Evolutionary conservation across 2,113 vertebrate genomes (phyloP), one percentile per base, ranked within the genome.

Genomic region (Odocoileus hemionus): DNA sequence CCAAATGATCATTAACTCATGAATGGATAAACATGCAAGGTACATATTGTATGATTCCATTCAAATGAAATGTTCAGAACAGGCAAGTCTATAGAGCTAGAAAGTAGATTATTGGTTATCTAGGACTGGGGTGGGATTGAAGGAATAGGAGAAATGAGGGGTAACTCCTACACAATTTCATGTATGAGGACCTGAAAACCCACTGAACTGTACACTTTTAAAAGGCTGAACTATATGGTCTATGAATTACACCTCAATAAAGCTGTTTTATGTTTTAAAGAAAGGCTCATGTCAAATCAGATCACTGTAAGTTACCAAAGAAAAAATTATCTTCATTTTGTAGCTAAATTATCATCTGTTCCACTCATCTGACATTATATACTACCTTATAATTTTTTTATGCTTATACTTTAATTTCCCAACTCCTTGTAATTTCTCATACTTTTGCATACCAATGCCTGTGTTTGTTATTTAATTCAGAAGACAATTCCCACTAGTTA

Each of bases 311-410:
- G 21, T 87, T 88, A 84, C 82, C 67, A 95, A 76, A 96, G 47
- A 92, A 94, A 96, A 80, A 3, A 23, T 86, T 57, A 89, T 92
- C 58, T 70, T 94, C 78, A 93, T 87, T 96, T 87, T 87, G 1
- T 84, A 95, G 64, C 26, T 94, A 94, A 10, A 67, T 70, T 79
- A 79, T 91, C 74, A 82, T 74, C 70, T 86, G 23, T 85, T 96
- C n/a, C 26, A 54, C 16, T 87, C 33, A 4, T 25, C 57, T 95
- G 55, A 50, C 25, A 52, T 54, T 70, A 76, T 61, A 91, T n/a
- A 70, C 26, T 26, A 45, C 16, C 21, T 64, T 83, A n/a, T 70
- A 58, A 33, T 90, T 93, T 74, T 91, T 92, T 96, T 92, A 61
- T 92, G 55, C 52, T 57, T 94, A 14, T 78, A 70, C 82, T 97